A percentile compares a stretch with the other conserved stretches of the same genome.
These are phyloP conservation scores for Zoroaster sp. DNA, from an alignment of 53 echinoderm and acorn worm genomes.

Conservation along the genomic window DNA sequence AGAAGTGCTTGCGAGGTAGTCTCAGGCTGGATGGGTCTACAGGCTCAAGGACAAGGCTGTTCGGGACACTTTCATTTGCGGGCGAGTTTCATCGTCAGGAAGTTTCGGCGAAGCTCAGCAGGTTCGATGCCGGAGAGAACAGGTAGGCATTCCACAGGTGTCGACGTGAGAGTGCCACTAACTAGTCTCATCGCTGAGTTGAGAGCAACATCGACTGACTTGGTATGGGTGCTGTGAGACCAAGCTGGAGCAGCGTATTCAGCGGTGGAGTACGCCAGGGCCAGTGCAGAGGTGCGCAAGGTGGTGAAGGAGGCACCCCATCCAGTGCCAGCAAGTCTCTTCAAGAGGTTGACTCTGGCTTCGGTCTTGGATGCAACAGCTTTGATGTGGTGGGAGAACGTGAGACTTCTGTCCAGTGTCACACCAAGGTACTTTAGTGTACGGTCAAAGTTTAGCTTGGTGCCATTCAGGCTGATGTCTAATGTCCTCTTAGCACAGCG, in stretches of 20 bases:
- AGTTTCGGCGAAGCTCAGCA: neutral
- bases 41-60: neutral
- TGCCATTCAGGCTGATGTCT: no score
- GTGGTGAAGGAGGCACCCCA: neutral
- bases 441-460: no score
- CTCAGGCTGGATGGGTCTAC: neutral
- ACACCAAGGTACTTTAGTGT: no score
- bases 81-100: neutral
- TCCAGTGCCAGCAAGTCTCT: no score
- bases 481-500: no score
- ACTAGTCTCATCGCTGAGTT: neutral
- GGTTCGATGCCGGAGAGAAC: neutral
- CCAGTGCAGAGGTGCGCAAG: neutral
- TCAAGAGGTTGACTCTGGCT: no score
- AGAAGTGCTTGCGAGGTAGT: neutral
- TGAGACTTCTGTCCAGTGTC: no score
- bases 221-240: neutral
- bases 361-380: no score
- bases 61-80: neutral
- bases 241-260: no score
- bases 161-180: neutral
- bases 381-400: no score
- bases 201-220: neutral
- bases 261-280: no score
- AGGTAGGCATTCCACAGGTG: neutral